phyloP scores from a whole-genome alignment of 2,113 vertebrate genomes.

The Romanogobio albipinnatus region DNA sequence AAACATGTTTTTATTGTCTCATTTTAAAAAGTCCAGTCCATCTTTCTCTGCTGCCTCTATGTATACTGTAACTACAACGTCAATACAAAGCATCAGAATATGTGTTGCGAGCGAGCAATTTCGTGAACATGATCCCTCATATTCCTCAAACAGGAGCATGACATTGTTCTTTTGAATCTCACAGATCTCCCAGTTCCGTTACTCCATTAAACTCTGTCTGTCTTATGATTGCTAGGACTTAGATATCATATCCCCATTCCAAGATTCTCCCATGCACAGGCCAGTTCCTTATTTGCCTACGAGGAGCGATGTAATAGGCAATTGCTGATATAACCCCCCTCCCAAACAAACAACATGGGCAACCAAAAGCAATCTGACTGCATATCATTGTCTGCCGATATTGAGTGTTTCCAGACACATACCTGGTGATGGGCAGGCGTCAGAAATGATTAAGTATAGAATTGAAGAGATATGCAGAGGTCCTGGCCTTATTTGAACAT shows the following conservation, averaged over 20 bases:
- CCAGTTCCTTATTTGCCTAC: slow-evolving; percentile 71
- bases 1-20: not conserved
- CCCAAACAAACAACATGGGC: slow-evolving; percentile 63
- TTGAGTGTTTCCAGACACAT: slow-evolving; percentile 67
- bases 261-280: slow-evolving; percentile 61
- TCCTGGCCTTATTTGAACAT: slow-evolving; percentile 79
- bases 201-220: slow-evolving; percentile 68
- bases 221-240: slow-evolving; percentile 60
- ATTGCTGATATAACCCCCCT: slow-evolving; percentile 72
- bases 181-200: slow-evolving; percentile 65
- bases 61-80: slow-evolving; percentile 50
- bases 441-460: slow-evolving; percentile 64
- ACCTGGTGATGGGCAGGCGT: slow-evolving; percentile 63
- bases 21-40: not conserved
- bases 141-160: not conserved
- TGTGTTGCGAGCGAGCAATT: slow-evolving; percentile 31
- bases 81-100: slow-evolving; percentile 50
- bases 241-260: slow-evolving; percentile 57
- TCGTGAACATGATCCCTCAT: slow-evolving; percentile 24
- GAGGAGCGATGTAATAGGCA: slow-evolving; percentile 76
- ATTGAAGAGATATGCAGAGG: slow-evolving; percentile 74
- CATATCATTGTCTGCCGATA: slow-evolving; percentile 71
- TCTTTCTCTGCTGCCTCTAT: slow-evolving; percentile 46
- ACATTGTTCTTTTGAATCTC: slow-evolving; percentile 60
- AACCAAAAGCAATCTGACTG: slow-evolving; percentile 67